Evolutionary conservation across 2,888 invertebrate species (phyloP), one percentile per base, ranked within the genome.

Genomic region (Baronia brevicornis): DNA sequence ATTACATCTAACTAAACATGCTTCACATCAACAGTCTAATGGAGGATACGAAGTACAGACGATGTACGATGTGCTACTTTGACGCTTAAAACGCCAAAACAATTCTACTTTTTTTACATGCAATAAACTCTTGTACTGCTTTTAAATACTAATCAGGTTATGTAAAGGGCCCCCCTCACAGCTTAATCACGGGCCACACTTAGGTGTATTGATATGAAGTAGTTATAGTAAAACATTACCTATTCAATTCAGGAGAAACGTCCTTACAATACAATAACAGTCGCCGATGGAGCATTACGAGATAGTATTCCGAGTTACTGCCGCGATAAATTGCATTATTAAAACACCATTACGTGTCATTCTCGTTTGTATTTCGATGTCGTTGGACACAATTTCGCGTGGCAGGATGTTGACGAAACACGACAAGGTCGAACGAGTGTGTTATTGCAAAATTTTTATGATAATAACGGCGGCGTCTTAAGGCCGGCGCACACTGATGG

Each of bases 371-470:
- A 33, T 33, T 13, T n/a, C 3, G 10, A 28, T 6, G 5, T 10
- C 3, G 23, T 20, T 12, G 22, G 31, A 32, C 23, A 31, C 36
- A 38, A 36, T 38, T 37, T 47, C 15, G 35, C 32, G 29, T 28
- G 36, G 24, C 40, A 19, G 24, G 28, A 12, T 18, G 22, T 17
- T 10, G 30, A 38, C 38, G 38, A 41, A 42, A 36, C 39, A 22
- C 31, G 28, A 24, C 48, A 54, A 55, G 51, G 54, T 43, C 47
- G 42, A 34, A 31, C 38, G 43, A 41, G 43, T 48, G 40, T 47
- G 55, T 64, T 58, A 62, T 67, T 67, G 60, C 52, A 51, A 60
- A 61, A 60, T 57, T 55, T n/a, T 57, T 62, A 61, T 55, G 59
- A 63, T 60, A 66, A 61, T 56, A 51, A 54, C 48, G 54, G 48